Conservation (phyloP, 2,113 vertebrate species). For the Varanus komodoensis region DNA sequence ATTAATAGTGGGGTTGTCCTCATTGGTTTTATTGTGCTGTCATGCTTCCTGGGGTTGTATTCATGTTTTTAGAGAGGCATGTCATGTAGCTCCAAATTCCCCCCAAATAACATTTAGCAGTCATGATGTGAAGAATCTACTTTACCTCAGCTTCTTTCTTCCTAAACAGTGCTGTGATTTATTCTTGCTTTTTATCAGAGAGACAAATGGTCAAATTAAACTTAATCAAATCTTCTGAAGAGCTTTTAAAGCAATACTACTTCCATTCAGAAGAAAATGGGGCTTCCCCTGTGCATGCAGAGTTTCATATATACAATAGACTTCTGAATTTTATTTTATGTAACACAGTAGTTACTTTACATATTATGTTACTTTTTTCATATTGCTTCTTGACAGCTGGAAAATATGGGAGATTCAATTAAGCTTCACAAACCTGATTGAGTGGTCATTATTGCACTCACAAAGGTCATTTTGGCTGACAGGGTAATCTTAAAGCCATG, state of each 20-base stretch:
- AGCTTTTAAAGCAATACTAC: not conserved
- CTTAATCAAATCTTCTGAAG: conserved; percentile 3
- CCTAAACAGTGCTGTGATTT: conserved; percentile 51
- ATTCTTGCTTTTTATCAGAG: conserved; percentile 31
- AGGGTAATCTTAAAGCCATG: not conserved
- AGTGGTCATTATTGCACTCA: not conserved
- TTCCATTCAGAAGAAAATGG: not conserved
- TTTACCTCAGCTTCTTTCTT: conserved; percentile 57
- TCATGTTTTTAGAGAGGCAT: conserved; percentile 70
- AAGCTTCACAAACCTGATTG: not conserved
- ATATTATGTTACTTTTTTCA: not conserved
- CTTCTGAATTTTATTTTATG: not conserved
- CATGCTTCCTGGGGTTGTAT: conserved; percentile 64
- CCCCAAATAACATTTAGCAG: conserved; percentile 56
- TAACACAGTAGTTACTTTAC: not conserved
- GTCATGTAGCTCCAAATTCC: conserved; percentile 37
- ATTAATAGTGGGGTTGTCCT: conserved; percentile 79
- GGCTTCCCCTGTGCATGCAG: not conserved
- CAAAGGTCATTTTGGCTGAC: not conserved
- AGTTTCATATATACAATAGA: not conserved
- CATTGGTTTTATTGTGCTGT: conserved; percentile 77
- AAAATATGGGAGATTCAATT: not conserved
- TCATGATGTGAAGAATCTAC: conserved; percentile 51
- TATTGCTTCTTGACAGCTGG: not conserved
- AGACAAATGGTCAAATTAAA: not conserved